phyloP scores from a whole-genome alignment of 2,113 vertebrate species.

The Peromyscus polionotus region DNA sequence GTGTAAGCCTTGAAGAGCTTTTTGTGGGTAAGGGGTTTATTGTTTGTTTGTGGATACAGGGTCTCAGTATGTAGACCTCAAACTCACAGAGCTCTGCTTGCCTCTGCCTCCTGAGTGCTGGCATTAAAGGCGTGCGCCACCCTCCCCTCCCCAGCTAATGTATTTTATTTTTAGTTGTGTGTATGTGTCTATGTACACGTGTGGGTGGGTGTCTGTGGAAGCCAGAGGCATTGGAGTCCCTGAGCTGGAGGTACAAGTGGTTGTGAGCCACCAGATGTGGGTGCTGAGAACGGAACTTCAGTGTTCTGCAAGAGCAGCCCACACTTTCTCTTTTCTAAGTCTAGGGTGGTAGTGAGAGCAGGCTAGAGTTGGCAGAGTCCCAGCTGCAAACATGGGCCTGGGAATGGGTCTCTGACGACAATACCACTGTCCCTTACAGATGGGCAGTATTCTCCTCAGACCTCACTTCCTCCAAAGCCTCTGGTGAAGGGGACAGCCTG shows the following conservation, averaged over 20 bases:
- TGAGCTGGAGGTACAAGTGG: neutral
- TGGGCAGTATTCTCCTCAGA: neutral
- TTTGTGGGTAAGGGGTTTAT: neutral
- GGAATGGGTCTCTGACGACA: neutral
- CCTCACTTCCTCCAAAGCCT: neutral
- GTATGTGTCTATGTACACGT: neutral
- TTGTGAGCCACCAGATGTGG: neutral
- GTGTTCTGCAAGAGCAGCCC: neutral
- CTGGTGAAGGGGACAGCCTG: neutral
- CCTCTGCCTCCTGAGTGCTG: neutral
- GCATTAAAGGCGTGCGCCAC: neutral
- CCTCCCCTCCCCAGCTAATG: neutral
- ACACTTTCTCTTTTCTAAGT: neutral
- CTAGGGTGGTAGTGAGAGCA: neutral
- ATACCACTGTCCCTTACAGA: neutral
- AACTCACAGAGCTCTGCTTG: neutral
- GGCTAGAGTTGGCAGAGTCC: neutral
- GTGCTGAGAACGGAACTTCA: no score
- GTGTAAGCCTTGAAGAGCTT: neutral
- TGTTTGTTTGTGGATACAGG: neutral
- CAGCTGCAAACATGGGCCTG: neutral
- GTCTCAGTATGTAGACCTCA: neutral
- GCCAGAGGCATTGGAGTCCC: neutral
- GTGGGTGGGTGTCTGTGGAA: neutral
- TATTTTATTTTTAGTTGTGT: neutral